Conservation (phyloP, 2,113 vertebrate species). For the Beaufortia kweichowensis region DNA sequence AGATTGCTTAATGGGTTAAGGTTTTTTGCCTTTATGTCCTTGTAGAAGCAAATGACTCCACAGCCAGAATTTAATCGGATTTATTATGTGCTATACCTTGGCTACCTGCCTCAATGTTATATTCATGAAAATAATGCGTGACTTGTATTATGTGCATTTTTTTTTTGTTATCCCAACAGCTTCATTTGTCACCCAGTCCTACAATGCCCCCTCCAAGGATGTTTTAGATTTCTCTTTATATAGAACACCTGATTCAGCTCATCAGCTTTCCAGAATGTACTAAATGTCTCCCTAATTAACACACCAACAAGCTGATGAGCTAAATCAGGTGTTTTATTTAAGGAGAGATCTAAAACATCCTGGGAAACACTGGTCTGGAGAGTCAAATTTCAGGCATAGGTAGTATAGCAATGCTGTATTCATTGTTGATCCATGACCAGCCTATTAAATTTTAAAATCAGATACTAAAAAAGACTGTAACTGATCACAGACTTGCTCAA, state of each 20-base stretch:
- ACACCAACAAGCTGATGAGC: too few relatives aligned
- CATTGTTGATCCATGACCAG: not conserved
- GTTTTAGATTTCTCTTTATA: too few relatives aligned
- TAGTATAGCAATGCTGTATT: not conserved
- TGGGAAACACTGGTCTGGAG: too few relatives aligned
- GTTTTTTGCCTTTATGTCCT: not conserved
- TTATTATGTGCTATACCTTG: not conserved
- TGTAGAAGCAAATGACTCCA: not conserved
- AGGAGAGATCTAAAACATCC: too few relatives aligned
- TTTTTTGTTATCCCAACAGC: too few relatives aligned
- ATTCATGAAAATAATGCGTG: not conserved
- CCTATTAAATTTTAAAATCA: not conserved
- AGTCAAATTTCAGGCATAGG: not conserved
- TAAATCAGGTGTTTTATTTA: too few relatives aligned
- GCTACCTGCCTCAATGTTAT: not conserved
- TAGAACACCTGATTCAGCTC: too few relatives aligned
- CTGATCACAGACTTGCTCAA: not conserved
- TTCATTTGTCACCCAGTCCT: too few relatives aligned
- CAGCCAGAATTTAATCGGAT: not conserved
- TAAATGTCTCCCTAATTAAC: too few relatives aligned
- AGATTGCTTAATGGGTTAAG: not conserved
- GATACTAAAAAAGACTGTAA: not conserved
- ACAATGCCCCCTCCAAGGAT: too few relatives aligned
- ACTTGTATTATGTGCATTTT: too few relatives aligned
- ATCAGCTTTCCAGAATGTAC: too few relatives aligned